These are phyloP conservation scores for Forbesichthys agassizii DNA, from an alignment of 2,113 vertebrate genomes.

Conservation along the genomic window DNA sequence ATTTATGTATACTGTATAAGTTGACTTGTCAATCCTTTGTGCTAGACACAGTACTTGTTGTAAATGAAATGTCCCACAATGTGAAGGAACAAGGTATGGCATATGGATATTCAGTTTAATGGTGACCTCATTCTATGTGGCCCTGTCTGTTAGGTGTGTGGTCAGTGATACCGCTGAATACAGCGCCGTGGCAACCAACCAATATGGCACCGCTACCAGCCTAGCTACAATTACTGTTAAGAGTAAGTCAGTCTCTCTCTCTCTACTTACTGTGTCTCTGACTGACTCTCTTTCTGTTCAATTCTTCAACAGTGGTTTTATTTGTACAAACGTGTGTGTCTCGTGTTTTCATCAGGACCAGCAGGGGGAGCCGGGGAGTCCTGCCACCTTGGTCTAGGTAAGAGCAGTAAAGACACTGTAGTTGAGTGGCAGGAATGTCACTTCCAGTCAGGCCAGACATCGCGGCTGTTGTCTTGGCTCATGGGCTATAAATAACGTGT, in stretches of 20 bases:
- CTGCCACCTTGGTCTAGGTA: slow-evolving; percentile 72
- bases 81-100: neutral
- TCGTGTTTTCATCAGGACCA: slow-evolving; percentile 74
- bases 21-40: neutral
- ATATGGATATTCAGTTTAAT: neutral
- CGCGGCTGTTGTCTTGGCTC: slow-evolving; percentile 30
- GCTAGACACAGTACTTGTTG: neutral
- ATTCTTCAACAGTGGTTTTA: neutral
- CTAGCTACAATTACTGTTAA: slow-evolving; percentile 85
- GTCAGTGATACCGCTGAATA: slow-evolving; percentile 91
- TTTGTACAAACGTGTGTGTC: neutral
- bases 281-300: neutral
- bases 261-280: neutral
- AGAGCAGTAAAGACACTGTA: slow-evolving; percentile 17
- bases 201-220: slow-evolving; percentile 84
- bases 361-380: slow-evolving; percentile 77
- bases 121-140: neutral
- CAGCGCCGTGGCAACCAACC: slow-evolving; percentile 88
- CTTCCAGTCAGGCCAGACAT: slow-evolving; percentile 19
- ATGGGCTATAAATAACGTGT: slow-evolving; percentile 48
- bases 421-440: neutral
- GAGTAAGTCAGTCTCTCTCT: slow-evolving; percentile 76
- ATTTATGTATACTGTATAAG: neutral
- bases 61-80: neutral
- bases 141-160: slow-evolving; percentile 75